Base-by-base conservation (phyloP, 1,140 invertebrate species). In the Sarcophaga peregrina region DNA sequence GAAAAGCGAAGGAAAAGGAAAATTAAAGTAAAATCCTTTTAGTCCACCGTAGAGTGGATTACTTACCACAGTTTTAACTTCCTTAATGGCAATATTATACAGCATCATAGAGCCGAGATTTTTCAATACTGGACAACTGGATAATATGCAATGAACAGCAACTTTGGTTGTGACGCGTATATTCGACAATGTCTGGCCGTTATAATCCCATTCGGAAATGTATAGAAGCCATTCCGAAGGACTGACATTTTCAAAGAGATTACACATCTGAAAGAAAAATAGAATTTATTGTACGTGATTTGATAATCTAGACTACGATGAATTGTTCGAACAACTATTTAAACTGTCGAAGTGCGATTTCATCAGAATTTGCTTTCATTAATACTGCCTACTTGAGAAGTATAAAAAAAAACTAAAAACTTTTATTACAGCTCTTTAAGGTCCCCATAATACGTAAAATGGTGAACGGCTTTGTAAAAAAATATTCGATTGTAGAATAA, bases 51-150 rank as follows among this genome's bases (percentile, higher is more conserved):
- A 11, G 20, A n/a, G 8, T 46, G 9, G 11, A 52, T 73, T 93
- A 95, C 96, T 93, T 94, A 97, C 96, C 95, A 97, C 96, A 91
- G 96, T 96, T 95, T 97, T 97, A 93, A 97, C 97, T 94, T 98
- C 97, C 95, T 98, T 98, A 92, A 95, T 95, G 85, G 96, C 96
- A 82, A 98, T 92, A 90, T 98, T 98, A 91, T 97, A 95, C 83
- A 98, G 94, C 80, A 98, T 94, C 83, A 96, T 96, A 6, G 95
- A 93, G 74, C 97, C 97, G 84, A 94, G 92, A 73, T 96, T 94
- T 90, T 96, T 95, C 83, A 97, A 91, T 76, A 93, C 93, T 11
- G 92, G 89, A 20, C 93, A 93, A 82, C 96, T 95, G 10, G 95
- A 94, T 0, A 98, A 92, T 73, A 97, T 91, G 83, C 95, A 94